A percentile compares a stretch with the other conserved stretches of the same genome.
Conservation (phyloP, 2,888 invertebrate species). For the Acleris holmiana region DNA sequence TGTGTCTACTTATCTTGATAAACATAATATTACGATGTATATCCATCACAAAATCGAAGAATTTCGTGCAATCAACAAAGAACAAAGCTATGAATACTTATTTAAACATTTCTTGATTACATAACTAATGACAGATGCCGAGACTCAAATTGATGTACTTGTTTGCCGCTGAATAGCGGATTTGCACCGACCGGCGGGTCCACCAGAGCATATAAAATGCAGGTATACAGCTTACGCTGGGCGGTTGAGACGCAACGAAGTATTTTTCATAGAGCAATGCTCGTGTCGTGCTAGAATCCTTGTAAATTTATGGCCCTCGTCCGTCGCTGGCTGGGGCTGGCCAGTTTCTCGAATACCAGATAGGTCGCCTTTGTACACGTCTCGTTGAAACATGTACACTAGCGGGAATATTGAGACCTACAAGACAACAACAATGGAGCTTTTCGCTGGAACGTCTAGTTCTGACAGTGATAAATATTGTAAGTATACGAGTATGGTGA, state of each 20-base stretch:
- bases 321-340: slow-evolving; percentile 62
- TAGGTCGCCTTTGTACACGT: slow-evolving; percentile 61
- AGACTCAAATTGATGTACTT: slow-evolving; percentile 27
- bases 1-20: too few relatives aligned
- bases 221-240: slow-evolving; percentile 43
- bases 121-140: slow-evolving; percentile 2
- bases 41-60: too few relatives aligned
- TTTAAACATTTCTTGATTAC: too few relatives aligned
- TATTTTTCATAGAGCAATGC: slow-evolving; percentile 77
- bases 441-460: slow-evolving; percentile 18
- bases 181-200: slow-evolving; percentile 28
- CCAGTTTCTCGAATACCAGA: slow-evolving; percentile 68
- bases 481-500: background rate
- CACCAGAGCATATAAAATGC: slow-evolving; percentile 36
- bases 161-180: slow-evolving; percentile 25
- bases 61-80: background rate
- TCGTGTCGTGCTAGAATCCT: slow-evolving; percentile 74
- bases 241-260: slow-evolving; percentile 59
- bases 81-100: background rate
- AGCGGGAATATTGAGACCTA: slow-evolving; percentile 38
- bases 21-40: too few relatives aligned
- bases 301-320: slow-evolving; percentile 74
- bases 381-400: slow-evolving; percentile 53
- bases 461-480: slow-evolving; percentile 23
- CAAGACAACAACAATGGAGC: slow-evolving; percentile 23